These are phyloP conservation scores for Antheraea mylitta DNA, from an alignment of 1,140 invertebrate species.

Conservation along the genomic window DNA sequence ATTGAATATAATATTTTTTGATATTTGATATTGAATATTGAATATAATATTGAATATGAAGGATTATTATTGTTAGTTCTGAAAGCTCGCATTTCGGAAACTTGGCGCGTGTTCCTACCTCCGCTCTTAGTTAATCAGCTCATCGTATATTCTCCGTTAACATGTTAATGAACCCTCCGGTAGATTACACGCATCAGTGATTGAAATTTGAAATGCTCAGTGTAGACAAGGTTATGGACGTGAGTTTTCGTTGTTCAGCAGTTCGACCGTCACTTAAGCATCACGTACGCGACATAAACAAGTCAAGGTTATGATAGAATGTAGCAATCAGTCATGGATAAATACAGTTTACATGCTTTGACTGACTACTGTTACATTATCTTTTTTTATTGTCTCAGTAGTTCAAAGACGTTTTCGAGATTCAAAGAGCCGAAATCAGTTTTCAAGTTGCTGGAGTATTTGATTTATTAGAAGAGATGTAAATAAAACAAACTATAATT, in stretches of 20 bases:
- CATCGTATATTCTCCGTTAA: not conserved
- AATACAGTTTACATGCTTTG: not conserved
- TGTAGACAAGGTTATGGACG: constrained; percentile 27
- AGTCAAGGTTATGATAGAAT: constrained; percentile 12
- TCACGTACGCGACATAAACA: constrained; percentile 4
- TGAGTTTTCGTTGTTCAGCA: constrained; percentile 18
- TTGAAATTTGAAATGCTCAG: constrained; percentile 25
- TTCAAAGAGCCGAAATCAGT: too few species aligned
- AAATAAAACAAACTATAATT: too few species aligned
- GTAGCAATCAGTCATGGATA: constrained; percentile 5
- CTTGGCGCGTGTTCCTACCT: not conserved
- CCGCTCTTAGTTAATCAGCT: not conserved
- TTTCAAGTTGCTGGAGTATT: too few species aligned
- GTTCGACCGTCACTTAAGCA: not conserved
- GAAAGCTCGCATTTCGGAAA: not conserved
- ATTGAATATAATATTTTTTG: too few species aligned
- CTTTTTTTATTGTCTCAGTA: too few species aligned
- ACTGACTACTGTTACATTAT: not conserved
- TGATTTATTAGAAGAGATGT: too few species aligned
- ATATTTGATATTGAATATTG: too few species aligned
- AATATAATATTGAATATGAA: not conserved
- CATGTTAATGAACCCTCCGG: not conserved
- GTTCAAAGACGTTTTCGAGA: too few species aligned
- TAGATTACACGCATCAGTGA: constrained; percentile 4
- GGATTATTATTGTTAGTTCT: not conserved